Evolutionary conservation across 92 coral and sea anemone species (phyloP), one percentile per base, ranked within the genome.

Genomic region (Virgularia gustaviana): DNA sequence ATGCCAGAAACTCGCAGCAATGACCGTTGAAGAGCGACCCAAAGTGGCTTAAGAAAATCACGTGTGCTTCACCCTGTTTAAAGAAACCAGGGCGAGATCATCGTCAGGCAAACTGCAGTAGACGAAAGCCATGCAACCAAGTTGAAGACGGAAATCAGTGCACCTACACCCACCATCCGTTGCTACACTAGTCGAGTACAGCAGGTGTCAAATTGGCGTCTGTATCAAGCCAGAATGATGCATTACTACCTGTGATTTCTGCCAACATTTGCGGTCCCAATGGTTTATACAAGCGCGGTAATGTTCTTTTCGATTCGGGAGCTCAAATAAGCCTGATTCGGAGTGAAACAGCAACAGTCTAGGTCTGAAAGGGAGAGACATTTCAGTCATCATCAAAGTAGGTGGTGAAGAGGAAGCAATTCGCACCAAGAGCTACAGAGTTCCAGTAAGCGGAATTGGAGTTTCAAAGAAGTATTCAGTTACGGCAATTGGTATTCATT

Each of bases 401-500:
- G 85, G 88, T 11, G 88, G 88, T 12, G 90, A 86, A 12, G 87
- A 81, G 34, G 83, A 84, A 68, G 47, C 27, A 31, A 57, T 79
- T 43, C 54, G 20, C 7, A 70, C 89, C 29, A 81, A 76, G 42
- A 76, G 36, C 23, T 85, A 81, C 73, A 39, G 51, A 45, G 80
- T 77, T 12, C 78, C 75, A 3, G 53, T 85, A 37, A 57, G 61
- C 12, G 35, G 84, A 24, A 33, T 39, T 13, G 49, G 55, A n/a
- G 30, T 47, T 41, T 23, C 33, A 25, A 63, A 15, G 27, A 36
- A 35, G 32, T 78, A 18, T 34, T 12, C 54, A 4, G 34, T 82
- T 25, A 59, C 44, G 20, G 87, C 83, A 6, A 30, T 83, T 11
- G 80, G 87, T 28, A 78, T 83, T 11, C 84, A 79, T 8, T 39